Base-by-base conservation (phyloP, 2,797 vertebrate species). In the Ctenopoma kingsleyae region DNA sequence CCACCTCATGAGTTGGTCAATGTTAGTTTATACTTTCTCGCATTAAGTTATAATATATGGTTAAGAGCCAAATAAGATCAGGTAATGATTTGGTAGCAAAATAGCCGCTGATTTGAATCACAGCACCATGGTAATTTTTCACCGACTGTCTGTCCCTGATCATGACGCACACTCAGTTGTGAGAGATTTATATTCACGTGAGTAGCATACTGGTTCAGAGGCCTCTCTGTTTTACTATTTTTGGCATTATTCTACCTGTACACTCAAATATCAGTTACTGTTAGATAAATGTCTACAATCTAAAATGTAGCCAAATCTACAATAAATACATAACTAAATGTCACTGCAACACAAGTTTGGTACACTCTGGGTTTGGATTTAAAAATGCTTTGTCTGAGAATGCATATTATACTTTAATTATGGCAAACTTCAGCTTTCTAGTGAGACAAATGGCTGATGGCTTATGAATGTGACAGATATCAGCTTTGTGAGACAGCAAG, bases 401-500 rank as follows among this genome's bases (percentile, higher is more conserved):
- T 67, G 55, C 22, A 69, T 83, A 76, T 76, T 50, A 20, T 32
- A 44, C 8, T 70, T 83, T 53, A 61, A 44, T 67, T 36, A 49
- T 76, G 63, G 57, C 71, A 69, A 78, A 71, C 52, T 20, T 80
- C 44, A 67, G 59, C 64, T 78, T 67, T 74, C 56, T 40, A n/a
- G 52, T 58, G 62, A 64, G 32, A 77, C 55, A 83, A 71, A 59
- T 74, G 35, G 74, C 58, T 74, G 52, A 76, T 54, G 52, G 53
- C 71, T 76, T 50, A 49, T 36, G 53, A 66, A 72, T 59, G 58
- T 68, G 67, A 65, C 71, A 71, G 61, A 60, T 61, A 73, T 81
- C 67, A 75, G 68, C 73, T 81, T 67, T 71, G 55, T 19, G 66
- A 81, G 67, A 79, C 61, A 65, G 60, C 44, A 44, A 69, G 41